Evolutionary conservation across 2,113 vertebrate species (phyloP), one percentile per base, ranked within the genome.

Genomic region (Vulpes ferrilata): DNA sequence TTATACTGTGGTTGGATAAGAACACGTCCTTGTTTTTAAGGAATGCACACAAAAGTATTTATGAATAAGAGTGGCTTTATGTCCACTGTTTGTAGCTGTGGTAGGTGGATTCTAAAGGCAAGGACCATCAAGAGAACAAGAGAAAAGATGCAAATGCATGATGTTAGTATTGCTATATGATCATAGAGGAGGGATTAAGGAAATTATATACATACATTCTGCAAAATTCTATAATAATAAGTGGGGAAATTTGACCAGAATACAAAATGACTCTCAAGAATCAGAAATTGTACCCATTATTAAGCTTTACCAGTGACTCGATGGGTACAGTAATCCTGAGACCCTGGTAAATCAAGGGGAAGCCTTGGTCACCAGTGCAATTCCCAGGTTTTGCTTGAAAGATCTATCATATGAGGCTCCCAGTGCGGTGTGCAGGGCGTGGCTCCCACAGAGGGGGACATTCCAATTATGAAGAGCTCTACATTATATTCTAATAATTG

Each of bases 391-490:
- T 64, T 55, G 3, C 35, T 57, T n/a, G 20, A 12, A 51, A 43
- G 48, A 67, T 35, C 90, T 30, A 7, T 6, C 32, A 5, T 13
- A 38, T 12, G 19, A 13, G 10, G n/a, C 11, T 51, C 3, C 27
- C 13, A 22, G 3, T 5, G 9, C 3, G 0, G 4, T 4, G 1
- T 22, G 57, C 25, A 23, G 27, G 38, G 4, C 32, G 7, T 4
- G 5, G 20, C 27, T 48, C 32, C n/a, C 53, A 20, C 23, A 11
- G 27, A 48, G 30, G 82, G 67, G 65, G 35, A 11, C 43, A 16
- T 27, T 35, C 71, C 20, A 20, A 10, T 22, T 5, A 27, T n/a
- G 53, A 69, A 35, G 10, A 48, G 22, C 6, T 80, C 32, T 30
- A 43, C 17, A 80, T 87, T 51, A 35, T 17, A 71, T 13, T 22